A percentile compares a stretch with the other conserved stretches of the same genome.
Conservation (phyloP, 2,888 invertebrate genomes). For the Standfussiana lucernea region DNA sequence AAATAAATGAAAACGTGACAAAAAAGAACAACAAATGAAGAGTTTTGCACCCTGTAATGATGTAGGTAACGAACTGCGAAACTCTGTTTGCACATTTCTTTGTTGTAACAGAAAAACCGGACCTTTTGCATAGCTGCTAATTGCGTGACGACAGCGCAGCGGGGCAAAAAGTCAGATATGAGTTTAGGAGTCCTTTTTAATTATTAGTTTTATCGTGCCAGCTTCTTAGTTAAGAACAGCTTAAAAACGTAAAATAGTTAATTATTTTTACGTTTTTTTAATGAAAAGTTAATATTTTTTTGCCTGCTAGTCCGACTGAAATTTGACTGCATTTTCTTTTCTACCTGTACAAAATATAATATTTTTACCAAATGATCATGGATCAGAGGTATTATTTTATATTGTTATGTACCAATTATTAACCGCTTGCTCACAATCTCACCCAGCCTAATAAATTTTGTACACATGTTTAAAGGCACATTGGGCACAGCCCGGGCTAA, state of each 20-base stretch:
- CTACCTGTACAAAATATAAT: neutral
- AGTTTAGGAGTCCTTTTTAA: conserved; percentile 40
- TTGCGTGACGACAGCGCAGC: conserved; percentile 42
- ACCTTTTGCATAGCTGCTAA: conserved; percentile 53
- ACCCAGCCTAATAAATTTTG: conserved; percentile 20
- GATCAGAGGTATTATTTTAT: neutral
- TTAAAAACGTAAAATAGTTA: neutral
- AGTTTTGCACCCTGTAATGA: conserved; percentile 66
- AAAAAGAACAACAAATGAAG: conserved; percentile 63
- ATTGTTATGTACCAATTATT: conserved; percentile 14
- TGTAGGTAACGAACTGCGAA: conserved; percentile 58
- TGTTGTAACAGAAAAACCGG: conserved; percentile 53
- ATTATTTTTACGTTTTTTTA: too few relatives aligned
- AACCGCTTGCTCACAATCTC: conserved; percentile 11
- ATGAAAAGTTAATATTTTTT: too few relatives aligned
- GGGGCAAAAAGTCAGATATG: conserved; percentile 34
- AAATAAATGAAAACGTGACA: conserved; percentile 61
- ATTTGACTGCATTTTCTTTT: conserved; percentile 5
- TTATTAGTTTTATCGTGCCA: conserved; percentile 26
- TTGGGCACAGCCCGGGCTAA: conserved; percentile 14
- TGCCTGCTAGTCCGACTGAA: neutral
- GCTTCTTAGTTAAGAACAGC: conserved; percentile 9
- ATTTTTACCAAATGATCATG: neutral
- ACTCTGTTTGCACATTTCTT: conserved; percentile 64
- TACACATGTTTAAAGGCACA: conserved; percentile 44